These are phyloP conservation scores for Allolobophora icterica DNA, from an alignment of 2,888 invertebrate species.

Conservation along the genomic window DNA sequence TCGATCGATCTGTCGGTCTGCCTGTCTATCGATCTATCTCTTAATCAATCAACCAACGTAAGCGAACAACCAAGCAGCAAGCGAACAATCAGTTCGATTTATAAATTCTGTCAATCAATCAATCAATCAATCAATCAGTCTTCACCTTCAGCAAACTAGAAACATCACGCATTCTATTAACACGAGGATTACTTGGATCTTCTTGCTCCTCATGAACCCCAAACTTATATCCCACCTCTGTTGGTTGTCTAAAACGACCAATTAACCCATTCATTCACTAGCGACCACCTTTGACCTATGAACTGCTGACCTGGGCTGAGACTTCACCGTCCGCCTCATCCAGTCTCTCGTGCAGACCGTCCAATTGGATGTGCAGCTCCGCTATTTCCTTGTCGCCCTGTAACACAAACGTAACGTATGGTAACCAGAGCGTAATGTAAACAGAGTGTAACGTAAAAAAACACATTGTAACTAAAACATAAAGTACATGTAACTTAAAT, in stretches of 20 bases:
- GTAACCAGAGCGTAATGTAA: too few species aligned
- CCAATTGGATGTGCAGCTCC: not conserved
- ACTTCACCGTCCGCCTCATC: not conserved
- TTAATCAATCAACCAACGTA: too few species aligned
- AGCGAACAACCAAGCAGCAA: too few species aligned
- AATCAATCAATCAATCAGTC: not conserved
- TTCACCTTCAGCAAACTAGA: not conserved
- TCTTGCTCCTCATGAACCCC: not conserved
- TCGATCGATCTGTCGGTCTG: too few species aligned
- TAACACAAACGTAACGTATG: not conserved
- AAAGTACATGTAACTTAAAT: conserved; percentile 73
- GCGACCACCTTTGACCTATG: not conserved
- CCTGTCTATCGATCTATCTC: too few species aligned
- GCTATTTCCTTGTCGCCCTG: conserved; percentile 18
- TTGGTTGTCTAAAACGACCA: not conserved
- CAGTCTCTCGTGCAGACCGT: conserved; percentile 15
- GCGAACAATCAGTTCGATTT: too few species aligned
- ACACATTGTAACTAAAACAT: too few species aligned
- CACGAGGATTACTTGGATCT: too few species aligned
- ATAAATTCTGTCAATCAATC: not conserved
- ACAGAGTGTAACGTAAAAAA: too few species aligned
- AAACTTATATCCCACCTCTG: not conserved
- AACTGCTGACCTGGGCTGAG: not conserved
- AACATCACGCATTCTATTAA: not conserved
- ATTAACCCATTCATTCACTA: not conserved